Evolutionary conservation across 2,113 vertebrate genomes (phyloP), one percentile per base, ranked within the genome.

Genomic region (Emberiza fucata): DNA sequence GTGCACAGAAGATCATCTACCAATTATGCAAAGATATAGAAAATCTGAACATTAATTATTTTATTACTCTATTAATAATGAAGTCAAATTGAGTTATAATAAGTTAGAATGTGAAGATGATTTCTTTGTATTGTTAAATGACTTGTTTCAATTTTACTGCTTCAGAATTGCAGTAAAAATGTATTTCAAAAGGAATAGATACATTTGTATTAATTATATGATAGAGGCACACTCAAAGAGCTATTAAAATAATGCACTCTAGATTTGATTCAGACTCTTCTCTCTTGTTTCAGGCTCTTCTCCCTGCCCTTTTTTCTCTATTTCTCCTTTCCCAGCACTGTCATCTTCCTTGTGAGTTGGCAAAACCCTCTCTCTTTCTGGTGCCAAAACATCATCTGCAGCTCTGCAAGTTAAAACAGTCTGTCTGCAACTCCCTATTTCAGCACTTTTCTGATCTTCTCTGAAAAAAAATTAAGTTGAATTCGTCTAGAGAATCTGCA

Each of bases 81-180:
- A 97, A 88, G 65, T 95, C 31, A 44, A 90, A 91, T 90, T 96
- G 96, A 97, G 85, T 96, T 97, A 92, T 91, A 96, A 68, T 9
- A 53, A 95, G 69, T 87, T 95, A 93, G 72, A 93, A 94, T 64
- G 81, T 78, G 90, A 91, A 81, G 73, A 96, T 61, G 35, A 96
- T 94, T 60, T 69, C 81, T 95, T 94, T 95, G 73, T 94, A 85
- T 95, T 96, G 64, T 77, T 97, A 97, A 97, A 95, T 91, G 44
- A 92, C 94, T 97, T 96, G 33, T 93, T 72, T 98, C 96, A 97
- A 95, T 95, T 97, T 97, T 96, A 94, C 57, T 90, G 40, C 93
- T 95, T 93, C 89, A 89, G 86, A 97, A 96, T 83, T 95, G 72
- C 64, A 89, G 78, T 31, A 93, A 89, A 85, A 92, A 86, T 81